Conservation (phyloP, 35 echinoderm and acorn worm genomes). For the Ophioderma brevispina region DNA sequence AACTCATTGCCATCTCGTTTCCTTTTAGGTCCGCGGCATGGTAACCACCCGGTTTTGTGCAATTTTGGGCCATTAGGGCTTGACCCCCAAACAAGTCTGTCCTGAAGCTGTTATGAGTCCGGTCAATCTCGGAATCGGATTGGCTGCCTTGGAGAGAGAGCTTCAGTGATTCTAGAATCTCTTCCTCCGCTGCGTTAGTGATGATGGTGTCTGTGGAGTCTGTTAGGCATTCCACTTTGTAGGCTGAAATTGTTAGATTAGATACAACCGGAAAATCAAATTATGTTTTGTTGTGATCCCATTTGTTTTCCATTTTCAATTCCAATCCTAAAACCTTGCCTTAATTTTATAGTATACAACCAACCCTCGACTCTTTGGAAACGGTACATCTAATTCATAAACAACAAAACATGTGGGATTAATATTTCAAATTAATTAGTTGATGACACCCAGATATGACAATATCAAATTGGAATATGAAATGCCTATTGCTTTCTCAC, state of each 20-base stretch:
- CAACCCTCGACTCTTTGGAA: too few species aligned
- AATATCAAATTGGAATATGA: neutral
- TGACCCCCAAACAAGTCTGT: slow-evolving; percentile 69
- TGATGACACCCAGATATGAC: neutral
- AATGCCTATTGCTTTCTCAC: neutral
- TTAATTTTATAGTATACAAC: too few species aligned
- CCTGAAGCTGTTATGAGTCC: slow-evolving; percentile 82
- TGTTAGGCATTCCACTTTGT: slow-evolving; percentile 30
- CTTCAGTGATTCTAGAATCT: slow-evolving; percentile 53
- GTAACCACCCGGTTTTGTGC: neutral
- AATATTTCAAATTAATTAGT: neutral
- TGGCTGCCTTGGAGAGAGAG: slow-evolving; percentile 55
- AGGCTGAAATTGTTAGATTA: neutral
- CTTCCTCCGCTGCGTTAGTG: slow-evolving; percentile 59
- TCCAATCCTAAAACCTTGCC: too few species aligned
- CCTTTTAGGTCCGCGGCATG: neutral
- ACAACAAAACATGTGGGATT: too few species aligned
- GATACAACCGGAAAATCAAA: too few species aligned
- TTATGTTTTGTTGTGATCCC: too few species aligned
- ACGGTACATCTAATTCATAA: too few species aligned
- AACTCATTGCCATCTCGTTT: slow-evolving; percentile 6
- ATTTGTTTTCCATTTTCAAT: too few species aligned
- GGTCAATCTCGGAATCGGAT: slow-evolving; percentile 63
- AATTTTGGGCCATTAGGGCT: neutral
- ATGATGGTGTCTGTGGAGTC: slow-evolving; percentile 35